Conservation (phyloP, 2,113 vertebrate genomes). For the Apteryx mantelli region DNA sequence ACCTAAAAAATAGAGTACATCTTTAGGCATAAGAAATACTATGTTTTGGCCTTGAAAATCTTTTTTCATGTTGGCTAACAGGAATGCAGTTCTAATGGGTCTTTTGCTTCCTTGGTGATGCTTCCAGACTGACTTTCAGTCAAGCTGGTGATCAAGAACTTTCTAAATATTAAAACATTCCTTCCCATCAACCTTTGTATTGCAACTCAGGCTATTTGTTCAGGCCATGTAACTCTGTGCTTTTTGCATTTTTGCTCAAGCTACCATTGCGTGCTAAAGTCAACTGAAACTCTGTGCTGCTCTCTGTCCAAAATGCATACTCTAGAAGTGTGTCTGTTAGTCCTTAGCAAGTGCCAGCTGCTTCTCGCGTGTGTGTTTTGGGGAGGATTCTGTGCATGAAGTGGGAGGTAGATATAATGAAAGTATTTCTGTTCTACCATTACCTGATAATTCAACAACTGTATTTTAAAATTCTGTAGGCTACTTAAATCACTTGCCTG, state of each 20-base stretch:
- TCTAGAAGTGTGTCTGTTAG: not conserved
- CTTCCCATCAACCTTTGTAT: not conserved
- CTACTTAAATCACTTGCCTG: not conserved
- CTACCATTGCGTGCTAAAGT: not conserved
- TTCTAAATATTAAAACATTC: not conserved
- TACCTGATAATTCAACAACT: not conserved
- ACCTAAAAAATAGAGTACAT: not conserved
- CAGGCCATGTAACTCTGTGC: not conserved
- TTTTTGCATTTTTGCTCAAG: not conserved
- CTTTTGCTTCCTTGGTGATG: not conserved
- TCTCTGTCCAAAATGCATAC: not conserved
- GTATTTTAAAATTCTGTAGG: not conserved
- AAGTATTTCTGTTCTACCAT: not conserved
- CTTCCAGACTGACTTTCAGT: not conserved
- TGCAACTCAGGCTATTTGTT: not conserved
- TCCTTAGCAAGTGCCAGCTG: not conserved
- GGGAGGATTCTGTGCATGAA: not conserved
- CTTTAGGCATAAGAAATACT: not conserved
- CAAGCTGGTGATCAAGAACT: not conserved
- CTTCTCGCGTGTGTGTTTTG: not conserved
- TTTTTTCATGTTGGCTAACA: not conserved
- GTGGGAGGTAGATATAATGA: not conserved
- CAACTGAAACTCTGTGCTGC: not conserved
- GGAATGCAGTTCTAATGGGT: not conserved
- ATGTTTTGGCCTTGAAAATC: not conserved